Conservation (phyloP, 2,113 vertebrate species). For the Pantherophis guttatus region DNA sequence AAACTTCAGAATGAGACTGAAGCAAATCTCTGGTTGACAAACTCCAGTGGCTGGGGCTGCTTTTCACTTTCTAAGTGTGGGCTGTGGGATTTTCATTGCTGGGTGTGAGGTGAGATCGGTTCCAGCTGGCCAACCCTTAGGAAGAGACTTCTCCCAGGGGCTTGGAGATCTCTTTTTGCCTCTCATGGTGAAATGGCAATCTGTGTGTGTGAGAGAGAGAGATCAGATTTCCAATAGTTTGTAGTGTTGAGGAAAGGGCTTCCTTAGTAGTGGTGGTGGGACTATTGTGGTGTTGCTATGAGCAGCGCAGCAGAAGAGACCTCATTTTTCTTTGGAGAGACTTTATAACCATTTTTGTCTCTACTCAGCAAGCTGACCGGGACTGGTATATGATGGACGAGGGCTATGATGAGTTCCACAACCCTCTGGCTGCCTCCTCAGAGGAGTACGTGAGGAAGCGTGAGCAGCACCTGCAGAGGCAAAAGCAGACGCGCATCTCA, state of each 20-base stretch:
- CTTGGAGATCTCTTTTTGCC: not conserved
- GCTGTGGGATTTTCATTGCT: not conserved
- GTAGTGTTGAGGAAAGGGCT: not conserved
- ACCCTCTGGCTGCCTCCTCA: conserved; percentile 88
- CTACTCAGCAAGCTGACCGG: conserved; percentile 90
- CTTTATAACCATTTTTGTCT: not conserved
- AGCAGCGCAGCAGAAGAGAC: not conserved
- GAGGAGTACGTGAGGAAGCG: conserved; percentile 93
- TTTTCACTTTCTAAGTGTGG: too few species aligned
- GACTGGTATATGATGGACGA: conserved; percentile 99
- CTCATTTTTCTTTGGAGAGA: not conserved
- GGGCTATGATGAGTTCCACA: conserved; percentile 95
- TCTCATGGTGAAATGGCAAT: not conserved
- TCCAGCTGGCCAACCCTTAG: not conserved
- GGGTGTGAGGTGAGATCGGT: not conserved
- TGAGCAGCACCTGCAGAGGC: conserved; percentile 94
- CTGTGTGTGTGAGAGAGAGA: not conserved
- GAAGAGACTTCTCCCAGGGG: not conserved
- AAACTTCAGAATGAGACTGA: not conserved
- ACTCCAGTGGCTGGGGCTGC: too few species aligned
- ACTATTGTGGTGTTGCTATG: not conserved
- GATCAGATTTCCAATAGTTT: not conserved
- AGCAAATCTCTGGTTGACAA: not conserved
- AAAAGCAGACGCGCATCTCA: conserved; percentile 96
- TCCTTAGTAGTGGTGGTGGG: not conserved